A percentile compares a stretch with the other conserved stretches of the same genome.
phyloP scores from a whole-genome alignment of 1,140 invertebrate genomes.

The roundworm (Caenorhabditis elegans) region DNA sequence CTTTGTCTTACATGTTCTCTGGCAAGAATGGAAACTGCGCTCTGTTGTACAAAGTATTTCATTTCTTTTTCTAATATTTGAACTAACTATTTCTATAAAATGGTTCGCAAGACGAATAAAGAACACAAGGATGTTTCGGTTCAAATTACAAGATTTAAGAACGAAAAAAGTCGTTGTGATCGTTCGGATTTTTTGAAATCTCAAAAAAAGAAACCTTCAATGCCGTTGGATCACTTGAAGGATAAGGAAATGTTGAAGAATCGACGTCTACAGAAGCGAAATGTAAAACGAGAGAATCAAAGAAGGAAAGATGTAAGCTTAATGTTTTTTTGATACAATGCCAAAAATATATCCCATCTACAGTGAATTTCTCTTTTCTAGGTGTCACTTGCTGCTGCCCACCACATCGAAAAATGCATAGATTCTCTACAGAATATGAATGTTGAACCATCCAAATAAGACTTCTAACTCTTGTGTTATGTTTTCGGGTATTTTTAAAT shows the following conservation, averaged over 20 bases:
- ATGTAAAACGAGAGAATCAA: neutral
- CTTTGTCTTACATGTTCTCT: neutral
- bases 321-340: neutral
- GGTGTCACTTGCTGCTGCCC: neutral
- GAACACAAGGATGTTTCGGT: conserved; percentile 48
- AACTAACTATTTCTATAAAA: neutral
- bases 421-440: neutral
- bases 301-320: neutral
- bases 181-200: neutral
- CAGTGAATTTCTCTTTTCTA: neutral
- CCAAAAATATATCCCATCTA: too few relatives aligned
- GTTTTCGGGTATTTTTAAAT: neutral
- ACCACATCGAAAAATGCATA: neutral
- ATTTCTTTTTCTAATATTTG: too few relatives aligned
- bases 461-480: neutral
- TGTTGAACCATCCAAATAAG: neutral
- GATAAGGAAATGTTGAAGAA: neutral
- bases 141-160: neutral
- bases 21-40: neutral
- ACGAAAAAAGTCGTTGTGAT: neutral
- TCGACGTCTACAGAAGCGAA: neutral
- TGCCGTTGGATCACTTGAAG: neutral
- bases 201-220: neutral
- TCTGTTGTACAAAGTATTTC: neutral
- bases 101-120: conserved; percentile 74